A percentile compares a stretch with the other conserved stretches of the same genome.
Evolutionary conservation across 92 coral and sea anemone genomes (phyloP).

Genomic region (Metridium senile): DNA sequence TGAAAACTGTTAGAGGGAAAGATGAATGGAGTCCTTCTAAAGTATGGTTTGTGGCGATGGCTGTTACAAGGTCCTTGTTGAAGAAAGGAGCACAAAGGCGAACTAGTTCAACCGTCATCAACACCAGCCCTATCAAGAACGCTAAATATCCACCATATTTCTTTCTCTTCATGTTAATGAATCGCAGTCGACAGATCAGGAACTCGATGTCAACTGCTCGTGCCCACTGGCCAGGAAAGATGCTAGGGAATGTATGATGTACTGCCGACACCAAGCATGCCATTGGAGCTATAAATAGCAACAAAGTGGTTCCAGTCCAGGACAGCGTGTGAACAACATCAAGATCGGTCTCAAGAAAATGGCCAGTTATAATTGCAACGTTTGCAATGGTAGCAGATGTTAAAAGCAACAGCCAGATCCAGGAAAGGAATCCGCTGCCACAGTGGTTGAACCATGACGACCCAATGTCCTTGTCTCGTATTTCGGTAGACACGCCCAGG

Average conservation of each 20-base stretch:
- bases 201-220: constrained; percentile 76
- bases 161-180: constrained; percentile 72
- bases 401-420: constrained; percentile 71
- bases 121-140: constrained; percentile 35
- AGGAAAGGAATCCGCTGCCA: constrained; percentile 74
- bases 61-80: constrained; percentile 59
- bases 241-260: constrained; percentile 57
- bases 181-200: constrained; percentile 64
- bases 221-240: constrained; percentile 77
- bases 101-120: constrained; percentile 48
- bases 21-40: constrained; percentile 26
- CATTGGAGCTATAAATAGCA: constrained; percentile 73
- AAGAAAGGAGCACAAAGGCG: constrained; percentile 69
- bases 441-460: constrained; percentile 77
- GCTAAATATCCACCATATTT: constrained; percentile 60
- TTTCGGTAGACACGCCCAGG: constrained; percentile 62
- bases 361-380: constrained; percentile 34
- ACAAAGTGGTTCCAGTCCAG: constrained; percentile 69
- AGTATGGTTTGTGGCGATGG: constrained; percentile 39
- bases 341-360: constrained; percentile 26
- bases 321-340: constrained; percentile 71
- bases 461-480: constrained; percentile 77
- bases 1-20: constrained; percentile 54
- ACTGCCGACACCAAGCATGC: constrained; percentile 61
- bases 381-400: constrained; percentile 52